A percentile compares a stretch with the other conserved stretches of the same genome.
These are phyloP conservation scores for Diaphora mendica DNA, from an alignment of 2,888 invertebrate genomes.

Conservation along the genomic window DNA sequence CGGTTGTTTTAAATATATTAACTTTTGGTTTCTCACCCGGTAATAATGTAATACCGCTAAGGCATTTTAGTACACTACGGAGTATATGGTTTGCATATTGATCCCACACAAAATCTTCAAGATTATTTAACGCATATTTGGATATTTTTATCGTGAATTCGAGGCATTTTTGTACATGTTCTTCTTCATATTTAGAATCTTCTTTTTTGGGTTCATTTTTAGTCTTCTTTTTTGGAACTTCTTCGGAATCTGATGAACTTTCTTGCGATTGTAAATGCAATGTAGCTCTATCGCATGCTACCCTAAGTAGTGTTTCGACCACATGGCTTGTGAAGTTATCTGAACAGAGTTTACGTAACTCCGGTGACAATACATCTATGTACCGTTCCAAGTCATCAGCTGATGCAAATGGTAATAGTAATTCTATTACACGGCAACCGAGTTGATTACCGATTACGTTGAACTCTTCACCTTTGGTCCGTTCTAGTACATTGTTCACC, in stretches of 20 bases:
- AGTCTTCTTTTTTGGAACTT: constrained; percentile 66
- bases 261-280: constrained; percentile 63
- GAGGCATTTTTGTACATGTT: constrained; percentile 86
- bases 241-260: constrained; percentile 43
- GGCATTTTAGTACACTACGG: constrained; percentile 89
- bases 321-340: constrained; percentile 94
- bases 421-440: constrained; percentile 92
- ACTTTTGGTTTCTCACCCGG: constrained; percentile 80
- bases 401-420: constrained; percentile 89
- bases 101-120: constrained; percentile 94
- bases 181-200: constrained; percentile 68
- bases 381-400: constrained; percentile 88
- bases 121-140: constrained; percentile 92
- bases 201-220: constrained; percentile 57
- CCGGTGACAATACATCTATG: constrained; percentile 87
- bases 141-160: constrained; percentile 90
- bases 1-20: constrained; percentile 69
- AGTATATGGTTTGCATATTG: constrained; percentile 92
- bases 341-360: constrained; percentile 89
- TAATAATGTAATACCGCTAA: constrained; percentile 88
- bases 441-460: constrained; percentile 92
- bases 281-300: constrained; percentile 85
- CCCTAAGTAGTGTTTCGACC: constrained; percentile 89
- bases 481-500: constrained; percentile 91
- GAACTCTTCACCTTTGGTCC: constrained; percentile 90